Percentiles rank a stretch among this genome's conserved stretches.
Evolutionary conservation across 2,888 invertebrate species (phyloP).

Genomic region (Steinernema carpocapsae): DNA sequence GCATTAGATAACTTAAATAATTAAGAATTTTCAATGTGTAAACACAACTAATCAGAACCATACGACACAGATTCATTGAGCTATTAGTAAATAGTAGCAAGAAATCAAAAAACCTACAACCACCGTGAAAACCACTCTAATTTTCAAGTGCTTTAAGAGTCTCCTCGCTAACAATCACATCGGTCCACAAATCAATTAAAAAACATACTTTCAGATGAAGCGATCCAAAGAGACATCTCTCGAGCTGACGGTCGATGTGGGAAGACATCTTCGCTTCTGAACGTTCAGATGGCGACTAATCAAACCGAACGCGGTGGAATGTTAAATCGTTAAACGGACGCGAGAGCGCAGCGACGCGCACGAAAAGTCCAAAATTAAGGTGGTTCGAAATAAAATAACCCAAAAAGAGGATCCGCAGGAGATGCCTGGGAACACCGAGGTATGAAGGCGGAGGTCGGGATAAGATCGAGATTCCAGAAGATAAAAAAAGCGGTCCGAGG

Average conservation of each 20-base stretch:
- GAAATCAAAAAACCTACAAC: too few relatives aligned
- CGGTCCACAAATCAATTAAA: neutral
- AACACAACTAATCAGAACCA: too few relatives aligned
- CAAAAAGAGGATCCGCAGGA: neutral
- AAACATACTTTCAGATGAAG: conserved; percentile 31
- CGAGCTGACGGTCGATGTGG: neutral
- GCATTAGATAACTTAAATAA: too few relatives aligned
- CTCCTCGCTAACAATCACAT: too few relatives aligned
- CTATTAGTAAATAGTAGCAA: too few relatives aligned
- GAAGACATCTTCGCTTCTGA: conserved; percentile 23
- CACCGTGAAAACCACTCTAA: too few relatives aligned
- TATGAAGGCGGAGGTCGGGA: neutral
- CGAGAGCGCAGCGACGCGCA: neutral
- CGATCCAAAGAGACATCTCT: conserved; percentile 5
- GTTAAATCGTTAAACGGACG: conserved; percentile 3
- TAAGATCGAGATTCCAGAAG: conserved; percentile 21
- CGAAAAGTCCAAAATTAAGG: neutral
- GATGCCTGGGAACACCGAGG: neutral
- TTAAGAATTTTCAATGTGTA: too few relatives aligned
- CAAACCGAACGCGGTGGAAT: too few relatives aligned
- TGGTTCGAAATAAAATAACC: neutral
- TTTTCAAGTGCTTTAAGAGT: too few relatives aligned
- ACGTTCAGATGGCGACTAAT: neutral
- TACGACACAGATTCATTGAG: too few relatives aligned
- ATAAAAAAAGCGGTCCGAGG: neutral